Evolutionary conservation across 1,140 invertebrate species (phyloP), one percentile per base, ranked within the genome.

Genomic region (Pararge aegeria): DNA sequence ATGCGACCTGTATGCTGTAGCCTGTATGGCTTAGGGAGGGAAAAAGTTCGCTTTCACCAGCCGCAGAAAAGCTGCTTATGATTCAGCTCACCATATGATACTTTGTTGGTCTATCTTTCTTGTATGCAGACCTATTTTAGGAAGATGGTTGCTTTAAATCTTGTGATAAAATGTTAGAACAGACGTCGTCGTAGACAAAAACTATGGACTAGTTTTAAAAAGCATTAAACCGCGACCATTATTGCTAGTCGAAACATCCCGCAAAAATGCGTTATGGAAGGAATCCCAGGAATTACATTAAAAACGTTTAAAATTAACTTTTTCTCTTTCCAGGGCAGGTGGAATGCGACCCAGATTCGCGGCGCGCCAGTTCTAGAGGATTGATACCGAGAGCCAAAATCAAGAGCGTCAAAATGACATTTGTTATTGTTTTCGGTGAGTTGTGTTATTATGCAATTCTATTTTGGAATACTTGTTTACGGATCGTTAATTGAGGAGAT

Each of bases 341-440:
- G 27, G 84, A 89, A 49, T 77, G 77, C 37, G 93, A 94, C 58
- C 90, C 91, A 7, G 93, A 94, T 63, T 91, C 92, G 7, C 75
- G 95, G 20, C 91, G 95, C 49, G 95, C 94, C 0, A 95, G 94
- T 59, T 95, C 95, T 0, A 90, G 96, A 58, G 97, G 97, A 20
- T 93, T 98, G 16, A 98, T 98, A 77, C 97, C 97, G 1, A 92
- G 96, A 70, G 97, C 97, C 6, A 98, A 98, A 90, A 97, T 98
- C 64, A 97, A 98, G 90, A 98, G 97, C n/a, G 95, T 98, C 40
- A 98, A 98, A 90, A 98, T 98, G 97, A 98, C 97, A 0, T 95
- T 98, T 65, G 96, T 97, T 57, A 98, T 98, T 72, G 97, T 98
- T 60, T 96, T 97, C 75, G 96, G 96, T 97, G 87, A 93, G 93